Conservation (phyloP, 2,888 invertebrate genomes). For the Chymomyza fuscimana region DNA sequence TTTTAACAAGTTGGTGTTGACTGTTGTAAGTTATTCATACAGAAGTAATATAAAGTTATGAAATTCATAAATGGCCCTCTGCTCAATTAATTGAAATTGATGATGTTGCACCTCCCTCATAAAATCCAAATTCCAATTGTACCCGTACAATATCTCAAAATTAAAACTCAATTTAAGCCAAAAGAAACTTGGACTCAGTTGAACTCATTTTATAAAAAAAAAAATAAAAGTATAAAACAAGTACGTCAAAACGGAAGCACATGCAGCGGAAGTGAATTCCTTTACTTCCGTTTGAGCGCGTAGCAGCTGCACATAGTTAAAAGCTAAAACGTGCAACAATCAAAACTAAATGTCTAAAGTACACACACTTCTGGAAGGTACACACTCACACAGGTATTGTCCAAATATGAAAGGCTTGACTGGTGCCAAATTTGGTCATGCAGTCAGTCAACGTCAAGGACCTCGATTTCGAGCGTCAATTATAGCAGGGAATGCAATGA, state of each 20-base stretch:
- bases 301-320: neutral
- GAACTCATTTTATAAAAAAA: neutral
- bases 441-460: neutral
- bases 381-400: neutral
- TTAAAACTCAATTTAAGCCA: no score
- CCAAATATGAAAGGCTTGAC: neutral
- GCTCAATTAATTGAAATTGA: no score
- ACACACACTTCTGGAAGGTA: no score
- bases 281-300: slow-evolving; percentile 54
- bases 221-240: neutral
- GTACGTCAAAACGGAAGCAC: slow-evolving; percentile 52
- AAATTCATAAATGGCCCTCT: no score
- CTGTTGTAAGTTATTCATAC: no score
- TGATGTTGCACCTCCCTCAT: no score
- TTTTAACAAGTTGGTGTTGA: no score
- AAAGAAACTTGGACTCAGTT: neutral
- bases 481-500: neutral
- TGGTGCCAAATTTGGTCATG: neutral
- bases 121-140: no score
- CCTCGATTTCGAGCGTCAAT: neutral
- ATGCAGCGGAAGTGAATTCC: slow-evolving; percentile 61
- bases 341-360: neutral
- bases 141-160: no score
- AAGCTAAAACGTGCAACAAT: neutral
- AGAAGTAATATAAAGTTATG: no score